Conservation (phyloP, 2,113 vertebrate genomes). For the Alectura lathami region DNA sequence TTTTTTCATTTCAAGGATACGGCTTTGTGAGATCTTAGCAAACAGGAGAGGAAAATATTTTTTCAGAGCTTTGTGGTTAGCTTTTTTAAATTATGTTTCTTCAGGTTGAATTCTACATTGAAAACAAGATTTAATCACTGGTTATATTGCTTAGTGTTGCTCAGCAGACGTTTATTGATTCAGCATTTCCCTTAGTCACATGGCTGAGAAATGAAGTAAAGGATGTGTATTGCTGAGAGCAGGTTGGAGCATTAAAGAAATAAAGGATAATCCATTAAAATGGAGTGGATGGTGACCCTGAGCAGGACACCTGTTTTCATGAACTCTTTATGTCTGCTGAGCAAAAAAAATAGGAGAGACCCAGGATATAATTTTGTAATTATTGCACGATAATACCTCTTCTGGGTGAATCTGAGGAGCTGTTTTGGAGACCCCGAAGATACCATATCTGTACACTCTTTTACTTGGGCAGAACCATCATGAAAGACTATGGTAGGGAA, state of each 20-base stretch:
- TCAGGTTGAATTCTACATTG: constrained; percentile 26
- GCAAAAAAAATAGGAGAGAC: not conserved
- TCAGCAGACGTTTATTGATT: constrained; percentile 40
- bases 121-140: constrained; percentile 41
- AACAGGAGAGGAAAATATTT: not conserved
- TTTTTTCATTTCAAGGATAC: not conserved
- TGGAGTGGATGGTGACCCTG: not conserved
- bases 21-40: not conserved
- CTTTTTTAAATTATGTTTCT: constrained; percentile 12
- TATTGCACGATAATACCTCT: not conserved
- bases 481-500: not conserved
- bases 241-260: not conserved
- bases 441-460: not conserved
- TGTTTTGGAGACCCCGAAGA: not conserved
- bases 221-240: not conserved
- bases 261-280: not conserved
- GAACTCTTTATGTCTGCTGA: not conserved
- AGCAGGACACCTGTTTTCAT: not conserved
- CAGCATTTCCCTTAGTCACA: not conserved
- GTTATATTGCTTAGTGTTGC: constrained; percentile 30
- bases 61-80: constrained; percentile 7
- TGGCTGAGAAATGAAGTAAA: not conserved
- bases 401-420: not conserved
- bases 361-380: not conserved
- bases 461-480: not conserved